Evolutionary conservation across 2,113 vertebrate species (phyloP).

Genomic region (Osmerus eperlanus): DNA sequence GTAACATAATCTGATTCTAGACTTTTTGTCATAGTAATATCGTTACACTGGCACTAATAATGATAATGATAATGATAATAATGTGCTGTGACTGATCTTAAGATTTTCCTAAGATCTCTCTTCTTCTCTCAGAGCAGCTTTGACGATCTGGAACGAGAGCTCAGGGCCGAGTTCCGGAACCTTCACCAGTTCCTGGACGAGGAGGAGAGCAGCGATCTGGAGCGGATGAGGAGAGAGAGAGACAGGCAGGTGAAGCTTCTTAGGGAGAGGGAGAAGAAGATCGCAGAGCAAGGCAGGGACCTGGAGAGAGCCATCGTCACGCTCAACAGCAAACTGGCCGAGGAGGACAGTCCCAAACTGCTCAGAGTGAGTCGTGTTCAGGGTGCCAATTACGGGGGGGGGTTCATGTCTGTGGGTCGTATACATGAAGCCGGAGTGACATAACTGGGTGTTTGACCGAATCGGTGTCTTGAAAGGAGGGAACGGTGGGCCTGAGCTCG

Average conservation of each 20-base stretch:
- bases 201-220: conserved; percentile 64
- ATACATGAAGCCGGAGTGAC: neutral
- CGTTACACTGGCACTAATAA: no score
- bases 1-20: neutral
- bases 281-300: conserved; percentile 60
- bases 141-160: conserved; percentile 66
- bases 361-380: conserved; percentile 62
- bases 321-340: conserved; percentile 67
- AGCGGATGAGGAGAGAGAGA: conserved; percentile 60
- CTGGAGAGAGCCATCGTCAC: conserved; percentile 64
- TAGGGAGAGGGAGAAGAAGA: conserved; percentile 70
- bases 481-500: conserved; percentile 1
- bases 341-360: conserved; percentile 68
- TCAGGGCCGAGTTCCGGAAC: conserved; percentile 70
- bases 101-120: neutral
- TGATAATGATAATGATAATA: no score
- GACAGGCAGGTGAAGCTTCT: conserved; percentile 65
- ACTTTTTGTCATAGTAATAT: neutral
- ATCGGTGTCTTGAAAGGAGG: neutral
- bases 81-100: neutral
- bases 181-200: conserved; percentile 70
- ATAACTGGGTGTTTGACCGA: neutral
- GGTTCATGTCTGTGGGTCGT: no score
- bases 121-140: conserved; percentile 55
- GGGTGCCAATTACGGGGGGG: no score